Percentiles rank a stretch among this genome's conserved stretches.
These are phyloP conservation scores for Coenonympha glycerion DNA, from an alignment of 2,888 invertebrate species.

Conservation along the genomic window DNA sequence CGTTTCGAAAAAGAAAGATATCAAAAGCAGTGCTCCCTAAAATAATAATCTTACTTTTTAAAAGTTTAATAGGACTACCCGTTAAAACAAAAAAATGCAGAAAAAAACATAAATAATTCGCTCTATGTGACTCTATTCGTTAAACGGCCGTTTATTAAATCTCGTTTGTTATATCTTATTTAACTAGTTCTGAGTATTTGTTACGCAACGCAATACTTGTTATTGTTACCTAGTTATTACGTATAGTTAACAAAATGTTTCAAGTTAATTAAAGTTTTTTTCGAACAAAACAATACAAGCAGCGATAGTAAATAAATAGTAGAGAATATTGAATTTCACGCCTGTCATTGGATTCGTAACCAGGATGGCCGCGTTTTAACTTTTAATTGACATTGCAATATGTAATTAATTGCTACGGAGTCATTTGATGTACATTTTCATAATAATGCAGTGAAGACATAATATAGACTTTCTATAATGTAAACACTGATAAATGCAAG, in stretches of 20 bases:
- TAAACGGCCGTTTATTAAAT: too few relatives aligned
- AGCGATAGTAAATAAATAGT: not conserved
- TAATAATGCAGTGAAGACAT: not conserved
- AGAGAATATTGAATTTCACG: conserved; percentile 2
- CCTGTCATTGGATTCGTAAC: not conserved
- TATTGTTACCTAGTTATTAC: too few relatives aligned
- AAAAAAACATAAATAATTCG: too few relatives aligned
- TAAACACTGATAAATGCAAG: not conserved
- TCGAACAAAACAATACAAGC: not conserved
- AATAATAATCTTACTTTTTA: too few relatives aligned
- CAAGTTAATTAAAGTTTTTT: not conserved
- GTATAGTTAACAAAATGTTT: not conserved
- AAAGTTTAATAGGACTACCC: too few relatives aligned
- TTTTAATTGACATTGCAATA: not conserved
- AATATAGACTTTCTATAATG: not conserved
- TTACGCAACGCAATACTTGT: too few relatives aligned
- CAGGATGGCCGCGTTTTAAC: not conserved
- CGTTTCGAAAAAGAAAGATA: too few relatives aligned
- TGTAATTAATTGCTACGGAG: not conserved
- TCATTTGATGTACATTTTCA: not conserved
- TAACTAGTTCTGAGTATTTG: too few relatives aligned
- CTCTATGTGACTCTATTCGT: too few relatives aligned
- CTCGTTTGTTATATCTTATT: too few relatives aligned
- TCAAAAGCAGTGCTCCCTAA: too few relatives aligned
- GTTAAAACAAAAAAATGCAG: too few relatives aligned